Evolutionary conservation across 2,888 invertebrate genomes (phyloP).

Genomic region (Phrixothrix hirtus): DNA sequence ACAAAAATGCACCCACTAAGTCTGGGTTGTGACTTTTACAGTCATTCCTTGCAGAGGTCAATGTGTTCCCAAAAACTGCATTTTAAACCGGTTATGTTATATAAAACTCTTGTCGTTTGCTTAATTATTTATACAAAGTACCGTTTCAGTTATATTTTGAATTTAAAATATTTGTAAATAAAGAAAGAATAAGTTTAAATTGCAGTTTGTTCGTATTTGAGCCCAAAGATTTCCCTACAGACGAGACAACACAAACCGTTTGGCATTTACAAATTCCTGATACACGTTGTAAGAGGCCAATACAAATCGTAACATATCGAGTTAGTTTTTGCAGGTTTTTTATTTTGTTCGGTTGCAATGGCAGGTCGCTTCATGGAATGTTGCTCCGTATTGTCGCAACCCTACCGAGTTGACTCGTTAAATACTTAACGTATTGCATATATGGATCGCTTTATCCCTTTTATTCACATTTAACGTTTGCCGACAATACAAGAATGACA

Average conservation of each 20-base stretch:
- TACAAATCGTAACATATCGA: constrained; percentile 22
- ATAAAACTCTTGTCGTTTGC: constrained; percentile 12
- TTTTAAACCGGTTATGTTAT: constrained; percentile 27
- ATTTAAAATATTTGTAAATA: no score
- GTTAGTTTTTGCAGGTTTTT: constrained; percentile 21
- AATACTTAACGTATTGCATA: constrained; percentile 15
- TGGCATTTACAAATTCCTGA: constrained; percentile 20
- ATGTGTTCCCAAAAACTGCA: constrained; percentile 25
- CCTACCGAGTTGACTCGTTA: constrained; percentile 18
- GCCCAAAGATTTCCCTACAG: constrained; percentile 13
- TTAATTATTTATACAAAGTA: no score
- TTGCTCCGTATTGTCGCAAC: constrained; percentile 13
- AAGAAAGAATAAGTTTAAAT: no score
- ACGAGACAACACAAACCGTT: constrained; percentile 16
- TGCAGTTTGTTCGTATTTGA: constrained; percentile 1
- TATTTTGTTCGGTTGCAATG: constrained; percentile 19
- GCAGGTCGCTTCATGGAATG: constrained; percentile 18
- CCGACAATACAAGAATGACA: no score
- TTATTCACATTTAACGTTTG: background rate
- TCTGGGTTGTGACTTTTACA: constrained; percentile 24
- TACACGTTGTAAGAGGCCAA: constrained; percentile 20
- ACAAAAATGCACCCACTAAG: constrained; percentile 30
- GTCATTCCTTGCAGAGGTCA: constrained; percentile 29
- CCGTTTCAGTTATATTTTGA: no score
- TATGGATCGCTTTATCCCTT: background rate